Base-by-base conservation (phyloP, 2,888 invertebrate species). In the Platerodrilus igneus region DNA sequence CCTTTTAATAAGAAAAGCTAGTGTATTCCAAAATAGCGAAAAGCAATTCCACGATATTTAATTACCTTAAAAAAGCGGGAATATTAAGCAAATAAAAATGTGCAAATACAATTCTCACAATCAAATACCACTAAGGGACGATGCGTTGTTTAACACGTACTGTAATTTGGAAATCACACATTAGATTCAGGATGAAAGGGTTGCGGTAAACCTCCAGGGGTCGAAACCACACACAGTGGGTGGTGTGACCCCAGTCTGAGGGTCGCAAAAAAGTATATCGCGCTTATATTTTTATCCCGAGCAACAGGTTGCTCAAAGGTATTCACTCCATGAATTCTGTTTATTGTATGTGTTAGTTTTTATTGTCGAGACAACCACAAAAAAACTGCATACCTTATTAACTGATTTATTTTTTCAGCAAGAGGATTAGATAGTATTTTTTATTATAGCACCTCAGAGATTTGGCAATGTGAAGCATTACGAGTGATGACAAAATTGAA, bases 141-240 rank as follows among this genome's bases (percentile, higher is more conserved):
- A 40, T 35, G 37, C 32, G 38, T 47, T 47, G 38, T 49, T 45
- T 43, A 37, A 39, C 43, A 42, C 48, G 42, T 40, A 43, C 40
- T 49, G 44, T 52, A 50, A 48, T 50, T 50, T 45, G 45, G 41
- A 47, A 50, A 51, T 53, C 47, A 47, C 50, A 50, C 47, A 51
- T 51, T 45, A 52, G 50, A 44, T 45, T 47, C 43, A 41, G 53
- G 46, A 54, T 38, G 51, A 52, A 54, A 53, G 54, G 54, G 54
- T 54, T 56, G 56, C 50, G 56, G 56, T 50, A 40, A 47, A 44
- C 47, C 49, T 49, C 43, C 39, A 34, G 52, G 52, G 53, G 56
- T 51, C 50, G 37, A 50, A 53, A 54, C 52, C 51, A 50, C 47
- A 45, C 49, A 44, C 48, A 52, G 52, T 53, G 53, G 52, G 50